These are phyloP conservation scores for Mycteria americana DNA, from an alignment of 2,797 vertebrate genomes.

Conservation along the genomic window DNA sequence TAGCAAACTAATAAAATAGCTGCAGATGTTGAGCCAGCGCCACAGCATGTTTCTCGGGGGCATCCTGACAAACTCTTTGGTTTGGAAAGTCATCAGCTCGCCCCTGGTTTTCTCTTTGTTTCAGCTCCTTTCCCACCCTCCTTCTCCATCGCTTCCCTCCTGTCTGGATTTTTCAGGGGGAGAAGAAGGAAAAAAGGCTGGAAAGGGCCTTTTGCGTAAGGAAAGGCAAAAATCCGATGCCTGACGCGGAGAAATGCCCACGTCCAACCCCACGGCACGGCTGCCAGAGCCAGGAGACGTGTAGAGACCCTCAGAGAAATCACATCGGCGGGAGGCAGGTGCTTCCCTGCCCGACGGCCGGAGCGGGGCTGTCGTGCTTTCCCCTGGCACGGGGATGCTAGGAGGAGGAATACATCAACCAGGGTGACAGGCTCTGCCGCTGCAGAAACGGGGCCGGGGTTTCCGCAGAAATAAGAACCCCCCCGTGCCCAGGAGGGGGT, in stretches of 20 bases:
- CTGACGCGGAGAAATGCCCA: background rate
- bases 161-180: background rate
- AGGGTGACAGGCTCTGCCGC: background rate
- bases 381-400: background rate
- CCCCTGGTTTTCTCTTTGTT: background rate
- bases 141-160: background rate
- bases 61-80: background rate
- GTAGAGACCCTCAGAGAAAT: background rate
- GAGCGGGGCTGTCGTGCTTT: background rate
- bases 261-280: fast-evolving
- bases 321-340: background rate
- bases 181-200: background rate
- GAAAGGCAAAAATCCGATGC: background rate
- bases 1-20: slow-evolving; percentile 14
- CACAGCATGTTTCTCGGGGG: background rate
- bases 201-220: background rate
- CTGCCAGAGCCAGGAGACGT: background rate
- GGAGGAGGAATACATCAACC: background rate
- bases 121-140: background rate
- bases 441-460: fast-evolving
- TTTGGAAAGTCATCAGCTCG: background rate
- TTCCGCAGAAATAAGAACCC: background rate
- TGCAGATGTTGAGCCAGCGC: background rate
- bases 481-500: background rate
- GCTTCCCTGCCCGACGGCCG: fast-evolving